A percentile compares a stretch with the other conserved stretches of the same genome.
These are phyloP conservation scores for Dipodomys ordii DNA, from an alignment of 2,113 vertebrate species.

Conservation along the genomic window DNA sequence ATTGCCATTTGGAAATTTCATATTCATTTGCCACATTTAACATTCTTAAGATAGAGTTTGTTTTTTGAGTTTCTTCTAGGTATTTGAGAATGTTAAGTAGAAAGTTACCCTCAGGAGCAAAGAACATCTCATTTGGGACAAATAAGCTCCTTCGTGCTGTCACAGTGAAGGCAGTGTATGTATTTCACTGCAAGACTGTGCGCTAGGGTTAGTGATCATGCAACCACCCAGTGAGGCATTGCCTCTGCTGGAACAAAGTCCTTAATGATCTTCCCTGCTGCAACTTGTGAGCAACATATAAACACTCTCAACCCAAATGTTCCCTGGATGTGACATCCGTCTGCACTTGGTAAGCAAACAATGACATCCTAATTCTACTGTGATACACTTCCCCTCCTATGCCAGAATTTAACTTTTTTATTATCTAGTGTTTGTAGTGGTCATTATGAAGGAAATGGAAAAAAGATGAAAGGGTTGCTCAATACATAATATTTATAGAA, in stretches of 20 bases:
- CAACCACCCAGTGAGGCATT: not conserved
- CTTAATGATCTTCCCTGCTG: not conserved
- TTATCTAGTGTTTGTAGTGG: not conserved
- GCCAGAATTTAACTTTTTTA: not conserved
- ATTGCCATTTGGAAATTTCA: not conserved
- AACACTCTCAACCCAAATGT: not conserved
- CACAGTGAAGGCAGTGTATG: not conserved
- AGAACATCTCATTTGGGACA: not conserved
- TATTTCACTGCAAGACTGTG: too few relatives aligned
- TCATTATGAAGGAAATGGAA: conserved; percentile 19
- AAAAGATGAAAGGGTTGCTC: conserved; percentile 15
- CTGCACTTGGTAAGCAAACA: not conserved
- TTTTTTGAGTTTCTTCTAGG: not conserved
- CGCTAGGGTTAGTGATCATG: not conserved
- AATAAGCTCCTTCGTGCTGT: not conserved
- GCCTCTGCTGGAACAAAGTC: not conserved
- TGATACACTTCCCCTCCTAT: not conserved
- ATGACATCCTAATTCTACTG: not conserved
- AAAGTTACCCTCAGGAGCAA: not conserved
- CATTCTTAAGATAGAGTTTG: not conserved
- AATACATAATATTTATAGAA: conserved; percentile 45
- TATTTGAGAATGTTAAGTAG: not conserved
- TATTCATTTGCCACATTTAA: not conserved
- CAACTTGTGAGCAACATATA: not conserved
- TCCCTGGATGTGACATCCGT: not conserved